Percentiles rank a stretch among this genome's conserved stretches.
Evolutionary conservation across 2,888 invertebrate species (phyloP).

Genomic region (Cheilosia soror): DNA sequence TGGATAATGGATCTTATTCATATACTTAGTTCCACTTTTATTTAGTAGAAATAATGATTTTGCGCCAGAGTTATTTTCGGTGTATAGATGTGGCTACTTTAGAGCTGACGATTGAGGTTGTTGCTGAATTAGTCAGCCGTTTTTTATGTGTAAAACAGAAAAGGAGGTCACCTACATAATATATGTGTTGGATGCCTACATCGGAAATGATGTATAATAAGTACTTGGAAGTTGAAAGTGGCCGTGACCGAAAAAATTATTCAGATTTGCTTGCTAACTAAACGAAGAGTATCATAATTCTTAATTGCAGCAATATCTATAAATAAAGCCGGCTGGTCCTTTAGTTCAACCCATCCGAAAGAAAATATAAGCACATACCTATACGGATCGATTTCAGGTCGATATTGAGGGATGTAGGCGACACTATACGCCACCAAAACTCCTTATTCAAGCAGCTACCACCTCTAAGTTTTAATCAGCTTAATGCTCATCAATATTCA

Average conservation of each 20-base stretch:
- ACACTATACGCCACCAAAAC: too few species aligned
- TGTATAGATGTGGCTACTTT: constrained; percentile 35
- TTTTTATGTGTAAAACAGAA: constrained; percentile 11
- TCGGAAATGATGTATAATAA: background rate
- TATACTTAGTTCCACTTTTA: constrained; percentile 45
- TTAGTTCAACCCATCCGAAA: too few species aligned
- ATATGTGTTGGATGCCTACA: constrained; percentile 27
- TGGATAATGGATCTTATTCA: constrained; percentile 57
- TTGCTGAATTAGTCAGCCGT: constrained; percentile 45
- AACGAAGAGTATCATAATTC: background rate
- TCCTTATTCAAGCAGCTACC: background rate
- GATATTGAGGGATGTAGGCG: too few species aligned
- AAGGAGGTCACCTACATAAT: constrained; percentile 58
- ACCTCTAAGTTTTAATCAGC: constrained; percentile 6
- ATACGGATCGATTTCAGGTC: too few species aligned
- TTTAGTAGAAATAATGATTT: constrained; percentile 35
- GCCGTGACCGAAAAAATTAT: constrained; percentile 45
- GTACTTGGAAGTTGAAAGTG: constrained; percentile 29
- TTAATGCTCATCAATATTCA: constrained; percentile 39
- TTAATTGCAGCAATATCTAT: too few species aligned
- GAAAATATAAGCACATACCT: too few species aligned
- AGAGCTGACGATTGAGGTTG: constrained; percentile 47
- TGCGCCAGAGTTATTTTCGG: constrained; percentile 36
- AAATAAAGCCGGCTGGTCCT: too few species aligned
- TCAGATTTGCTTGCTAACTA: background rate